Percentiles rank a stretch among this genome's conserved stretches.
Conservation (phyloP, 2,888 invertebrate genomes). For the Bruchidius siliquastri region DNA sequence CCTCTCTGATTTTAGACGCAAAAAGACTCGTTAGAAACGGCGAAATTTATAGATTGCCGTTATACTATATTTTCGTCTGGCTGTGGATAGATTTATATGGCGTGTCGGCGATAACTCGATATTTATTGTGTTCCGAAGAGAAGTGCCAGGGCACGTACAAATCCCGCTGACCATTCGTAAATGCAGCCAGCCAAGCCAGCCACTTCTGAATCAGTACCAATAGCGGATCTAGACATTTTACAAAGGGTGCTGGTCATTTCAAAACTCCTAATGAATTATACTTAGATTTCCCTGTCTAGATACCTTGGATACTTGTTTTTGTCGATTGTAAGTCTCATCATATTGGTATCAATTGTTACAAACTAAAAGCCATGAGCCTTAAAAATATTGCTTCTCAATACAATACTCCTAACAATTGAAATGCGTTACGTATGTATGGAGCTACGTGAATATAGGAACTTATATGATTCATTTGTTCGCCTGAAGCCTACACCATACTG, state of each 20-base stretch:
- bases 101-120: conserved; percentile 22
- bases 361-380: too few relatives aligned
- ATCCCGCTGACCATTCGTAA: conserved; percentile 19
- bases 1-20: not conserved
- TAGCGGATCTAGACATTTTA: not conserved
- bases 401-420: too few relatives aligned
- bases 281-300: too few relatives aligned
- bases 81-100: conserved; percentile 20
- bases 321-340: too few relatives aligned
- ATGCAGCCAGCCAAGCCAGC: not conserved
- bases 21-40: not conserved
- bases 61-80: conserved; percentile 18
- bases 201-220: not conserved
- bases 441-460: too few relatives aligned
- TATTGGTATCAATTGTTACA: too few relatives aligned
- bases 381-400: too few relatives aligned
- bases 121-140: conserved; percentile 22
- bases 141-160: conserved; percentile 26
- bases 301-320: too few relatives aligned
- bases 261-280: too few relatives aligned
- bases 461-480: too few relatives aligned
- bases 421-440: too few relatives aligned
- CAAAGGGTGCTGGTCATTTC: not conserved
- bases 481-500: too few relatives aligned
- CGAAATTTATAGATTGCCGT: not conserved